Evolutionary conservation across 2,888 invertebrate species (phyloP).

Genomic region (Trimorus sp.): DNA sequence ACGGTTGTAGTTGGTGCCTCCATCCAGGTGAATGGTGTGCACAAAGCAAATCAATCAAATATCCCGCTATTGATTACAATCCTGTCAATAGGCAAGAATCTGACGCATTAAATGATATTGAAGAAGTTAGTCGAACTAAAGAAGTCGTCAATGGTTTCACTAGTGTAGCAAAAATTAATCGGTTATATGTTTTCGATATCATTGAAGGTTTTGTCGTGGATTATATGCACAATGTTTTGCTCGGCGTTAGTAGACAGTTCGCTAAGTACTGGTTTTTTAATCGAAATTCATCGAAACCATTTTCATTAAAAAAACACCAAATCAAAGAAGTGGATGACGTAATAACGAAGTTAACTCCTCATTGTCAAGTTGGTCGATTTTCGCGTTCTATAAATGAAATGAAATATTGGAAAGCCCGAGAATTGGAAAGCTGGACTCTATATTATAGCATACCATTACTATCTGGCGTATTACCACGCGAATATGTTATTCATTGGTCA

Average conservation of each 20-base stretch:
- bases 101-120: conserved; percentile 4
- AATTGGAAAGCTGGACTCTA: conserved; percentile 28
- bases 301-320: background rate
- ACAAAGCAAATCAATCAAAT: conserved; percentile 1
- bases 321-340: background rate
- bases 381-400: conserved; percentile 6
- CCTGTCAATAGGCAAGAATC: background rate
- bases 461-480: background rate
- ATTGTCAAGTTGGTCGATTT: conserved; percentile 23
- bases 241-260: conserved; percentile 22
- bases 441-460: conserved; percentile 22
- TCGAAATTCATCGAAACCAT: background rate
- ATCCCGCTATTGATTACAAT: conserved; percentile 12
- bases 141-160: conserved; percentile 18
- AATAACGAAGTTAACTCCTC: conserved; percentile 7
- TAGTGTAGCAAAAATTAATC: conserved; percentile 20
- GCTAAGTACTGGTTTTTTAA: conserved; percentile 5
- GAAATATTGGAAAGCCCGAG: conserved; percentile 27
- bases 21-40: conserved; percentile 38
- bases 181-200: conserved; percentile 54
- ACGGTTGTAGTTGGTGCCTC: conserved; percentile 62
- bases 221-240: conserved; percentile 10
- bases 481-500: conserved; percentile 14
- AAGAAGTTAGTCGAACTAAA: background rate
- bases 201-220: conserved; percentile 46